Percentiles rank a stretch among this genome's conserved stretches.
Conservation (phyloP, 92 coral and sea anemone genomes). For the Palythoa heliodiscus region DNA sequence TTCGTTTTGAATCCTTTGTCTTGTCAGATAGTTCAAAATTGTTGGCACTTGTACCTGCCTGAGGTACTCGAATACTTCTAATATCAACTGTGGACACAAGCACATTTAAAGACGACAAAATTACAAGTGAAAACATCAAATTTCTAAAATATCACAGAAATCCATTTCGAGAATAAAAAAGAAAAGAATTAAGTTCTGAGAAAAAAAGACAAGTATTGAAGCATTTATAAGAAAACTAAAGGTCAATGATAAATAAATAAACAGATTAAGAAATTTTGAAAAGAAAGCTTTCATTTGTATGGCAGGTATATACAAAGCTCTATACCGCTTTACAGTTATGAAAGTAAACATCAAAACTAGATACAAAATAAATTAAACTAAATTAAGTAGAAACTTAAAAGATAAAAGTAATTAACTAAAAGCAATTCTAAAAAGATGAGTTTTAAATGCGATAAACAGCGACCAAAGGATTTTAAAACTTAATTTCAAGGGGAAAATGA, state of each 20-base stretch:
- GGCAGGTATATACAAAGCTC: too few species aligned
- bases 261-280: too few species aligned
- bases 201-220: not conserved
- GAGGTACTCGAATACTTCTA: not conserved
- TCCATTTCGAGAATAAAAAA: not conserved
- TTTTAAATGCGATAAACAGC: not conserved
- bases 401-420: too few species aligned
- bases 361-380: too few species aligned
- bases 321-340: too few species aligned
- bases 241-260: too few species aligned
- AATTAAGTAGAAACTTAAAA: too few species aligned
- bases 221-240: too few species aligned
- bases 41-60: conserved; percentile 1
- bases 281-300: too few species aligned
- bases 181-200: not conserved
- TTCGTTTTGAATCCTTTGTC: conserved; percentile 32
- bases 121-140: not conserved
- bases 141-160: not conserved
- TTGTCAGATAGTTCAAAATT: conserved; percentile 26
- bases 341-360: too few species aligned
- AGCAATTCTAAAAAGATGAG: too few species aligned
- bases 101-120: not conserved
- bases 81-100: not conserved
- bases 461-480: not conserved
- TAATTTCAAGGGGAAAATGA: too few species aligned